These are phyloP conservation scores for Pyralis farinalis DNA, from an alignment of 2,888 invertebrate genomes.

Conservation along the genomic window DNA sequence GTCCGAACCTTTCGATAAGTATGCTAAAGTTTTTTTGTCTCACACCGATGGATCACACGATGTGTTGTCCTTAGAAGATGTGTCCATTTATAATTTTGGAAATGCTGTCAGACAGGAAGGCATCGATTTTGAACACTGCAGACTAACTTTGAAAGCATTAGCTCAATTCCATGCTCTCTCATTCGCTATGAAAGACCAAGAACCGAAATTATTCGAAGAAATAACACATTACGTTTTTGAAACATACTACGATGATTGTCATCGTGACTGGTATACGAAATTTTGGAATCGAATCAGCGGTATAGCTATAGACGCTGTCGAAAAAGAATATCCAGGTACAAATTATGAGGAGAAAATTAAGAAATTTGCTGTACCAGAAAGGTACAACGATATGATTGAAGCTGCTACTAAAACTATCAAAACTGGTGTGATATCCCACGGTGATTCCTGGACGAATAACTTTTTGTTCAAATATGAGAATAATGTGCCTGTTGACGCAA, in stretches of 20 bases:
- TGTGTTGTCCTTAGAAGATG: slow-evolving; percentile 80
- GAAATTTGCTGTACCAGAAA: slow-evolving; percentile 73
- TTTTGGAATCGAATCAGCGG: slow-evolving; percentile 73
- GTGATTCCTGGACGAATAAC: slow-evolving; percentile 89
- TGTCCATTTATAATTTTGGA: slow-evolving; percentile 60
- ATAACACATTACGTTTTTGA: slow-evolving; percentile 68
- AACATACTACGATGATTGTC: slow-evolving; percentile 78
- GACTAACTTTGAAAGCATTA: slow-evolving; percentile 68
- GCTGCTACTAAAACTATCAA: slow-evolving; percentile 52
- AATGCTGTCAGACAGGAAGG: slow-evolving; percentile 70
- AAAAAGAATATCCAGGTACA: slow-evolving; percentile 81
- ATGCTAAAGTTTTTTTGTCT: slow-evolving; percentile 64
- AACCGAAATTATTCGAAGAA: slow-evolving; percentile 67
- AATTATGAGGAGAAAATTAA: slow-evolving; percentile 80
- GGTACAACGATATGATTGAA: slow-evolving; percentile 69
- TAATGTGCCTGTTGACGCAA: slow-evolving; percentile 52
- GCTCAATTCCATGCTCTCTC: slow-evolving; percentile 83
- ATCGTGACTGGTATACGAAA: slow-evolving; percentile 79
- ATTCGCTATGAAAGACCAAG: slow-evolving; percentile 79
- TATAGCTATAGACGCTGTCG: slow-evolving; percentile 83
- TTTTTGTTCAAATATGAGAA: slow-evolving; percentile 78
- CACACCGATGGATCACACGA: slow-evolving; percentile 77
- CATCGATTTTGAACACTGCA: slow-evolving; percentile 71
- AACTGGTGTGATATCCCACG: slow-evolving; percentile 84
- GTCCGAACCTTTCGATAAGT: slow-evolving; percentile 74